A percentile compares a stretch with the other conserved stretches of the same genome.
Evolutionary conservation across 1,140 invertebrate species (phyloP).

Genomic region (Zaprionus ornatus): DNA sequence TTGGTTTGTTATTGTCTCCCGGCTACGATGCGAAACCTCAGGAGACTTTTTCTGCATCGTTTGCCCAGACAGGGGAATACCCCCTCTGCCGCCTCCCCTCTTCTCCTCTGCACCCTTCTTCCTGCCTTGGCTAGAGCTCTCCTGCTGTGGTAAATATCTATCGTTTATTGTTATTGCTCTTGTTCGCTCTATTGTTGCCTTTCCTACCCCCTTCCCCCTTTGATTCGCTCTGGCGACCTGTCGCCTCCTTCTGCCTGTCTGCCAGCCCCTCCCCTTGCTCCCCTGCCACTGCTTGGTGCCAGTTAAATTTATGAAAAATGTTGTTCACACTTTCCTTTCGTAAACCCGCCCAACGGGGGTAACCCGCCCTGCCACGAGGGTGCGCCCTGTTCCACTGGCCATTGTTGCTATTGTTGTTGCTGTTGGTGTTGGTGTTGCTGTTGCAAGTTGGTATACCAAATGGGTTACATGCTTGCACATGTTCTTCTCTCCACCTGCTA

Average conservation of each 20-base stretch:
- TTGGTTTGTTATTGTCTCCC: slow-evolving; percentile 84
- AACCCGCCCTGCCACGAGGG: background rate
- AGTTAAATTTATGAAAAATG: slow-evolving; percentile 84
- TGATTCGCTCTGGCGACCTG: slow-evolving; percentile 23
- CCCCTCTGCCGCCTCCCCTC: background rate
- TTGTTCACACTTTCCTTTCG: slow-evolving; percentile 78
- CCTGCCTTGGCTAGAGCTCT: slow-evolving; percentile 17
- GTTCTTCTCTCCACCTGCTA: slow-evolving; percentile 49
- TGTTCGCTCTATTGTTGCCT: slow-evolving; percentile 77
- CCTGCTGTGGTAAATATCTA: slow-evolving; percentile 81
- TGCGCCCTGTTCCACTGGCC: background rate
- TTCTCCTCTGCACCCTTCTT: slow-evolving; percentile 17
- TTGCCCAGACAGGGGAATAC: slow-evolving; percentile 5
- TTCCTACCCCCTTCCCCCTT: slow-evolving; percentile 43
- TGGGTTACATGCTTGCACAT: slow-evolving; percentile 75
- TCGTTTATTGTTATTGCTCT: slow-evolving; percentile 82
- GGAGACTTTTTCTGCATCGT: slow-evolving; percentile 58
- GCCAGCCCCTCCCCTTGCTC: background rate
- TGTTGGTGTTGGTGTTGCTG: slow-evolving; percentile 24
- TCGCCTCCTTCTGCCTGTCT: slow-evolving; percentile 12
- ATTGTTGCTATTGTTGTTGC: slow-evolving; percentile 12
- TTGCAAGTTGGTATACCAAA: slow-evolving; percentile 66
- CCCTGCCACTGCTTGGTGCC: slow-evolving; percentile 18
- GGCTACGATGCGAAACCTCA: slow-evolving; percentile 53
- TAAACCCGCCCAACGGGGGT: slow-evolving; percentile 19